Evolutionary conservation across 2,113 vertebrate species (phyloP).

Genomic region (Rhadina sibilatrix): DNA sequence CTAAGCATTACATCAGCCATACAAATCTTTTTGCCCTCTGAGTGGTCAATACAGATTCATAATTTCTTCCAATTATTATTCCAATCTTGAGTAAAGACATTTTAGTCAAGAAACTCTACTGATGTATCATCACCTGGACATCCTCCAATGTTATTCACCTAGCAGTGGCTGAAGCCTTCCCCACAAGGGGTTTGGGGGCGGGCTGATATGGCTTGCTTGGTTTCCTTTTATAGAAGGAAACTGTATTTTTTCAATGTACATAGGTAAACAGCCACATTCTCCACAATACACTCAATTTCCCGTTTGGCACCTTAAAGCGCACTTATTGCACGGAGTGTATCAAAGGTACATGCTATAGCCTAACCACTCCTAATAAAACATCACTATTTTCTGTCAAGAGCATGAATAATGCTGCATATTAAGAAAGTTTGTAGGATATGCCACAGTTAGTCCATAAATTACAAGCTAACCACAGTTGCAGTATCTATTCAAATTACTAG

Average conservation of each 20-base stretch:
- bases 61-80: neutral
- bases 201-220: neutral
- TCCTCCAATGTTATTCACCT: neutral
- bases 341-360: neutral
- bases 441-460: neutral
- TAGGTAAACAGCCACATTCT: neutral
- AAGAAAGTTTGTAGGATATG: neutral
- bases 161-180: neutral
- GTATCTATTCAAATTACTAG: neutral
- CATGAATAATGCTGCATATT: neutral
- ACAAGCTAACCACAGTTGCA: neutral
- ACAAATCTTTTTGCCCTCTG: neutral
- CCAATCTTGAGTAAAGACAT: neutral
- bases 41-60: neutral
- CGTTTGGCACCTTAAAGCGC: neutral
- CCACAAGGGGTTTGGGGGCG: accelerated
- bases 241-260: neutral
- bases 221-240: neutral
- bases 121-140: neutral
- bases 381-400: neutral
- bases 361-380: neutral
- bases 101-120: neutral
- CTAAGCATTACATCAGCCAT: neutral
- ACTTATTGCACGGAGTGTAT: neutral
- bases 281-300: neutral